Evolutionary conservation across 2,113 vertebrate genomes (phyloP).

Genomic region (Damaliscus lunatus): DNA sequence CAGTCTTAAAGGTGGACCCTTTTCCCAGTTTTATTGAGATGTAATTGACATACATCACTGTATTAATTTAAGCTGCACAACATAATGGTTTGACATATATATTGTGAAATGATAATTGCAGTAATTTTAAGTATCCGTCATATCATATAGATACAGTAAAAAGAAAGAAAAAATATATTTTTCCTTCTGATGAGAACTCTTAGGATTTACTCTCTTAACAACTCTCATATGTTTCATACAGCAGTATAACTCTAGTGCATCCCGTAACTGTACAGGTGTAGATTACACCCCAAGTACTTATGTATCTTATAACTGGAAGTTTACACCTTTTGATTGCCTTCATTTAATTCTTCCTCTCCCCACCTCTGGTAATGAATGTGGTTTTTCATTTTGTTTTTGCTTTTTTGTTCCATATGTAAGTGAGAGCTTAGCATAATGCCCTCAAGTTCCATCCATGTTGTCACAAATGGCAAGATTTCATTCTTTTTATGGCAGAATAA

Average conservation of each 20-base stretch:
- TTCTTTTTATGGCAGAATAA: neutral
- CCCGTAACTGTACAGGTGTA: neutral
- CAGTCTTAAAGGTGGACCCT: neutral
- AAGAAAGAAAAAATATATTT: neutral
- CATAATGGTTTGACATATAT: neutral
- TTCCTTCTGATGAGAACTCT: neutral
- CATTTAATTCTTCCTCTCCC: neutral
- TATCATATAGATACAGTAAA: neutral
- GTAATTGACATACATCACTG: neutral
- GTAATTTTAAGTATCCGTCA: neutral
- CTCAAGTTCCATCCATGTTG: neutral
- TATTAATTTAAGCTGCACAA: neutral
- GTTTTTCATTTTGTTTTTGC: neutral
- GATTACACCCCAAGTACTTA: neutral
- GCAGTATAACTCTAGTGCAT: neutral
- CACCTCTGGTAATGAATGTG: neutral
- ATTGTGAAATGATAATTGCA: neutral
- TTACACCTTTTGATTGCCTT: neutral
- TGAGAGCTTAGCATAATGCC: neutral
- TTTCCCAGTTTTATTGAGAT: neutral
- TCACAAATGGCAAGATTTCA: neutral
- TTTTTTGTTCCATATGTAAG: neutral
- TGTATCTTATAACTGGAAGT: neutral
- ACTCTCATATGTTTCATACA: neutral
- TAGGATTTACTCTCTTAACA: neutral